A percentile compares a stretch with the other conserved stretches of the same genome.
These are phyloP conservation scores for Sinohyriopsis cumingii DNA, from an alignment of 2,888 invertebrate species.

Conservation along the genomic window DNA sequence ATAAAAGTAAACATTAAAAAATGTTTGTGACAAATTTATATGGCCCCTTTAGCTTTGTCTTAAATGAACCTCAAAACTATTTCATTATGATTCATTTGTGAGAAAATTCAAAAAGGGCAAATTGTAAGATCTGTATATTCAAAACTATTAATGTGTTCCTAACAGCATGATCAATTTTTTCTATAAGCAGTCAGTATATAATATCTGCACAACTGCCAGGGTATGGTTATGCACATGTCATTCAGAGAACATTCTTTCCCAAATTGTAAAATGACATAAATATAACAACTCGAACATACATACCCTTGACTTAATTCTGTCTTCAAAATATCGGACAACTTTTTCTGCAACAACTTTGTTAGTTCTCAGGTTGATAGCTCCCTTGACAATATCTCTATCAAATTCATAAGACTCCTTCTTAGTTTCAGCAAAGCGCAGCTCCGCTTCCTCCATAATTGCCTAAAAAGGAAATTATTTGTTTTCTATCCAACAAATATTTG, in stretches of 20 bases:
- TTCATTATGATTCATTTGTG: too few species aligned
- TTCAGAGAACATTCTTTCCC: neutral
- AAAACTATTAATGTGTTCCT: too few species aligned
- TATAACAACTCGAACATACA: constrained; percentile 13
- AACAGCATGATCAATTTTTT: too few species aligned
- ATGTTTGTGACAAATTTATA: too few species aligned
- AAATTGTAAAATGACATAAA: neutral
- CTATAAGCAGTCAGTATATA: too few species aligned
- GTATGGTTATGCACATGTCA: too few species aligned
- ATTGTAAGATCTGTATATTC: too few species aligned
- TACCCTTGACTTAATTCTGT: constrained; percentile 67
- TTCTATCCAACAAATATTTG: neutral
- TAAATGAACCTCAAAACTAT: too few species aligned
- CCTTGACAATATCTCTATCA: constrained; percentile 70
- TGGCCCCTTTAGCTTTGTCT: too few species aligned
- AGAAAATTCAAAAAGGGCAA: too few species aligned
- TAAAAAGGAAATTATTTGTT: constrained; percentile 24
- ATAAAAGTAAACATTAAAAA: too few species aligned
- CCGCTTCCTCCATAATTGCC: constrained; percentile 72
- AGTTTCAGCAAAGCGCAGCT: constrained; percentile 66
- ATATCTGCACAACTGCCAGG: too few species aligned
- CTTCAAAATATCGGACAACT: constrained; percentile 69
- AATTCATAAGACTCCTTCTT: constrained; percentile 71
- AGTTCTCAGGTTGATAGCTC: constrained; percentile 62
- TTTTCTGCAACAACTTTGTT: constrained; percentile 70